Evolutionary conservation across 2,797 vertebrate genomes (phyloP).

Genomic region (Diglossa cyanea): DNA sequence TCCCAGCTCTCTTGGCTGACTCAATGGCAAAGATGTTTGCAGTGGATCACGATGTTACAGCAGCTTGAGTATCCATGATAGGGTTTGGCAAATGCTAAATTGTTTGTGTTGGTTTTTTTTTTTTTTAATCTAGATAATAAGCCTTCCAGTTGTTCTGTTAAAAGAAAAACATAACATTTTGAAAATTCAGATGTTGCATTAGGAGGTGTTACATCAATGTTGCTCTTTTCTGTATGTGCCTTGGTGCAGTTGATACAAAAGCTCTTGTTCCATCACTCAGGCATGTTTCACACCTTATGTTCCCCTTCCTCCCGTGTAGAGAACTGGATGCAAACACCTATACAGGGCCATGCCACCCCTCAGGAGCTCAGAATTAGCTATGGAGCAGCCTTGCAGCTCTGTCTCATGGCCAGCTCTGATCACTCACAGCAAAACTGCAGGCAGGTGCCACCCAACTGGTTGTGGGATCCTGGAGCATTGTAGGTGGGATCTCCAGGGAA

Average conservation of each 20-base stretch:
- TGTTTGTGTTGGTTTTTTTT: neutral
- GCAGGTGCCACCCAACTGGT: neutral
- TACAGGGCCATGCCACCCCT: neutral
- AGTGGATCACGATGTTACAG: neutral
- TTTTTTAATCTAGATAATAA: neutral
- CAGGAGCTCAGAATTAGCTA: neutral
- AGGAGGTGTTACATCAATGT: neutral
- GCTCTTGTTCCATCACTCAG: neutral
- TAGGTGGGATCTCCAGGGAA: neutral
- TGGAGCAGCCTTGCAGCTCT: neutral
- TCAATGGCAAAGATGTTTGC: neutral
- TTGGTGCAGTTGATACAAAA: neutral
- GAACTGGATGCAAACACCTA: neutral
- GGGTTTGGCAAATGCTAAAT: neutral
- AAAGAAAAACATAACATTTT: neutral
- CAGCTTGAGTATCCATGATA: neutral
- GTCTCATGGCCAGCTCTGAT: neutral
- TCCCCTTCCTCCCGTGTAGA: neutral
- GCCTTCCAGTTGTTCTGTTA: neutral
- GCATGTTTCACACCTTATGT: neutral
- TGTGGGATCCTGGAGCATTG: neutral
- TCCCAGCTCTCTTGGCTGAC: neutral
- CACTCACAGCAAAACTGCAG: neutral
- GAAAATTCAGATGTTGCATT: neutral
- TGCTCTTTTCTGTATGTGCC: neutral